These are phyloP conservation scores for Drosophila simulans DNA, from an alignment of 1,140 invertebrate species.

Conservation along the genomic window DNA sequence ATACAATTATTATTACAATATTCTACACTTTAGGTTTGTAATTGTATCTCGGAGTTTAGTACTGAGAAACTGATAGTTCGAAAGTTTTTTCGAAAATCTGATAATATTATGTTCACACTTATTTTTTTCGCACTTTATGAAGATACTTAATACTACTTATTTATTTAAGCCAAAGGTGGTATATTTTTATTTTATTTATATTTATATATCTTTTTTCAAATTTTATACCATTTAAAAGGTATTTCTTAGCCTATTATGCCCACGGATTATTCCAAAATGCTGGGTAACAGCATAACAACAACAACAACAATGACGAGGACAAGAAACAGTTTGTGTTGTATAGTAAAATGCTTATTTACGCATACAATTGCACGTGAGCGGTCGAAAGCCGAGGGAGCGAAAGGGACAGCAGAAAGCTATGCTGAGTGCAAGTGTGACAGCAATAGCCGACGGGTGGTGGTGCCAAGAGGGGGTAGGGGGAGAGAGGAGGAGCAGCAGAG, in stretches of 20 bases:
- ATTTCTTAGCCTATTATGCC: neutral
- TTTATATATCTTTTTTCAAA: neutral
- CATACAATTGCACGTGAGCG: slow-evolving; percentile 68
- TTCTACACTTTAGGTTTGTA: no score
- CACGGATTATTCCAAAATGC: neutral
- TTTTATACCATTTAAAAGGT: neutral
- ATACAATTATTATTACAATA: no score
- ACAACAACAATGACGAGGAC: slow-evolving; percentile 43
- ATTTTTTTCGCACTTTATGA: no score
- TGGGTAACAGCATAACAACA: slow-evolving; percentile 13
- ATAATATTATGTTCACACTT: no score
- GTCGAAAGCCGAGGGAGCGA: neutral
- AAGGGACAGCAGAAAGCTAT: neutral
- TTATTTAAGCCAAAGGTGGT: no score
- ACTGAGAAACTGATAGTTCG: no score
- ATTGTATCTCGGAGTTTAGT: no score
- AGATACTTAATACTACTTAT: no score
- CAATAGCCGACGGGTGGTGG: slow-evolving; percentile 14
- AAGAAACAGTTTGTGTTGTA: slow-evolving; percentile 56
- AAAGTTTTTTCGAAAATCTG: no score
- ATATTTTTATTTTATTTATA: neutral
- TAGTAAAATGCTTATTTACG: slow-evolving; percentile 79
- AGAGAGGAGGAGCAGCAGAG: neutral
- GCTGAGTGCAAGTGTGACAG: slow-evolving; percentile 22
- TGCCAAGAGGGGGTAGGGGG: neutral